Evolutionary conservation across 1,140 invertebrate species (phyloP).

Genomic region (Leptonema lineaticorne): DNA sequence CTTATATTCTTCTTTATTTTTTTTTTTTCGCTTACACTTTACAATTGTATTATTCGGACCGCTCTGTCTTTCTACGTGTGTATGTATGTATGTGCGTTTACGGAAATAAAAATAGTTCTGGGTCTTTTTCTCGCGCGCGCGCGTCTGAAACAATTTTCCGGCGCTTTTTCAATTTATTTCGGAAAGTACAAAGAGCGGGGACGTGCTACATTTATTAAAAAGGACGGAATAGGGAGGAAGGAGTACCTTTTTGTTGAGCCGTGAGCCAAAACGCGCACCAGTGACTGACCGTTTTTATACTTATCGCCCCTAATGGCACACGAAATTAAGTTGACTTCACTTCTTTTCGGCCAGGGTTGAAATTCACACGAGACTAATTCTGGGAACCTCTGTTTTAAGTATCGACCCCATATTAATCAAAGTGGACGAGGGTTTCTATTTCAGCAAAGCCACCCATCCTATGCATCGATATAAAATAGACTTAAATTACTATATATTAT

Average conservation of each 20-base stretch:
- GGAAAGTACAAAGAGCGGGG: slow-evolving; percentile 33
- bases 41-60: too few species aligned
- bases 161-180: slow-evolving; percentile 34
- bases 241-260: slow-evolving; percentile 23
- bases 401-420: background rate
- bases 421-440: background rate
- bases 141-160: slow-evolving; percentile 32
- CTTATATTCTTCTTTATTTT: too few species aligned
- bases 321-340: slow-evolving; percentile 32
- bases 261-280: slow-evolving; percentile 13
- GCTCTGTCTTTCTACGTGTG: too few species aligned
- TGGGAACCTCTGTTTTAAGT: background rate
- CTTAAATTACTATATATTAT: too few species aligned
- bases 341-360: slow-evolving; percentile 9
- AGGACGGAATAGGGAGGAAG: background rate
- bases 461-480: too few species aligned
- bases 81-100: too few species aligned
- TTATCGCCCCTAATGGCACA: slow-evolving; percentile 30
- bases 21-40: too few species aligned
- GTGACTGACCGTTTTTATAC: slow-evolving; percentile 18
- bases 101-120: slow-evolving; percentile 23
- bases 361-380: slow-evolving; percentile 17
- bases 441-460: background rate
- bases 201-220: slow-evolving; percentile 36
- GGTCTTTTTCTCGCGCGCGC: background rate